These are phyloP conservation scores for Corbicula japonica DNA, from an alignment of 2,888 invertebrate species.

Conservation along the genomic window DNA sequence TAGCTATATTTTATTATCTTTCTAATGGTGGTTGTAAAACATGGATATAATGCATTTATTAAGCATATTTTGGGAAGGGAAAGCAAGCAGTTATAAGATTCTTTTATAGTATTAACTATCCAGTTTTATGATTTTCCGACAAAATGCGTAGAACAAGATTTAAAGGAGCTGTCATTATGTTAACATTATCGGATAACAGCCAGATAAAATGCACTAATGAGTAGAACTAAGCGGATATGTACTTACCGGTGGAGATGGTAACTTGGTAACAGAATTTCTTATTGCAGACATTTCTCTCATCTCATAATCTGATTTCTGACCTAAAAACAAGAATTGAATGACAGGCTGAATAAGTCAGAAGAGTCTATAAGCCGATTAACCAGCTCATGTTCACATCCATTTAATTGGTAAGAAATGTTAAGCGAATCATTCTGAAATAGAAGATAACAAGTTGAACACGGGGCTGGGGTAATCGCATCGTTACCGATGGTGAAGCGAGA, in stretches of 20 bases:
- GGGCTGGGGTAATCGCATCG: too few relatives aligned
- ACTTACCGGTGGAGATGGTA: conserved; percentile 42
- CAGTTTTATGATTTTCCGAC: not conserved
- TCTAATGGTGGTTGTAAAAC: not conserved
- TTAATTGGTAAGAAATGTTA: too few relatives aligned
- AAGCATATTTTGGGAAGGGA: too few relatives aligned
- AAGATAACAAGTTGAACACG: too few relatives aligned
- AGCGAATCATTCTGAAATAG: too few relatives aligned
- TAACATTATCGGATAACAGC: not conserved
- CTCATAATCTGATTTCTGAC: conserved; percentile 43
- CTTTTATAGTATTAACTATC: not conserved
- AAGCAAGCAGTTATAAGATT: not conserved
- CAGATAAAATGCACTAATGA: not conserved
- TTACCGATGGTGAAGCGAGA: too few relatives aligned
- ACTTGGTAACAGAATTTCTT: conserved; percentile 17
- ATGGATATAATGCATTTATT: not conserved
- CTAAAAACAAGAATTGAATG: conserved; percentile 18
- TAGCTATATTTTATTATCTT: too few relatives aligned
- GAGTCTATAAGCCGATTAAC: too few relatives aligned
- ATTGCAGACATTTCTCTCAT: conserved; percentile 42
- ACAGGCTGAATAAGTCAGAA: too few relatives aligned
- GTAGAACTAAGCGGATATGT: not conserved
- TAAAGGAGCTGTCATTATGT: too few relatives aligned
- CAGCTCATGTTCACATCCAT: too few relatives aligned
- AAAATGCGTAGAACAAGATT: not conserved